phyloP scores from a whole-genome alignment of 2,888 invertebrate species.

The Argyresthia albistria region DNA sequence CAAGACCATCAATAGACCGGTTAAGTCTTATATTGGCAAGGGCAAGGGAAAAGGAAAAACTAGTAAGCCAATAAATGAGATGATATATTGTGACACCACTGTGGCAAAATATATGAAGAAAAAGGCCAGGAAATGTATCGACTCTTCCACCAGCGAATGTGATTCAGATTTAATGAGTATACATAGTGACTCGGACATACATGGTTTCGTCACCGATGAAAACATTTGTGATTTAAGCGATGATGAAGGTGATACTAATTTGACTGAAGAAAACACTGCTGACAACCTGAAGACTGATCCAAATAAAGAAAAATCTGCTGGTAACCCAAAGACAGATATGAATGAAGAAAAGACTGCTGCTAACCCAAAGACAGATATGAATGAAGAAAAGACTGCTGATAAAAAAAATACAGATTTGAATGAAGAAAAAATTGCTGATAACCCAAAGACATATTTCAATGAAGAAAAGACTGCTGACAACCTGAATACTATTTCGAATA shows the following conservation, averaged over 20 bases:
- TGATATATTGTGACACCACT: neutral
- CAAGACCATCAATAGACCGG: neutral
- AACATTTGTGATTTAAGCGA: neutral
- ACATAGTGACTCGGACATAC: neutral
- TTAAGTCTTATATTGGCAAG: neutral
- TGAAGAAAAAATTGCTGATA: neutral
- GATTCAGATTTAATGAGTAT: neutral
- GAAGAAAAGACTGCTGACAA: neutral
- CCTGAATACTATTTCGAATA: neutral
- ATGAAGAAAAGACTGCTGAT: too few species aligned
- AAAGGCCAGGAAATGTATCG: neutral
- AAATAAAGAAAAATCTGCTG: neutral
- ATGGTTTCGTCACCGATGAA: neutral
- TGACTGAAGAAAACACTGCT: neutral
- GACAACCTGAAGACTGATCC: neutral
- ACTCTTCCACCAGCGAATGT: neutral
- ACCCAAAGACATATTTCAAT: neutral
- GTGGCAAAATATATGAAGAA: constrained; percentile 1
- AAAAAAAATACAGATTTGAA: too few species aligned
- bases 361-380: too few species aligned
- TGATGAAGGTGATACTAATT: neutral
- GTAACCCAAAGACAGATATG: neutral
- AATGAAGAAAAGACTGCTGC: too few species aligned
- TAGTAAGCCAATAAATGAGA: neutral
- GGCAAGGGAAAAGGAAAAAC: neutral